phyloP scores from a whole-genome alignment of 2,888 invertebrate genomes.

The Ischnus inquisitorius region DNA sequence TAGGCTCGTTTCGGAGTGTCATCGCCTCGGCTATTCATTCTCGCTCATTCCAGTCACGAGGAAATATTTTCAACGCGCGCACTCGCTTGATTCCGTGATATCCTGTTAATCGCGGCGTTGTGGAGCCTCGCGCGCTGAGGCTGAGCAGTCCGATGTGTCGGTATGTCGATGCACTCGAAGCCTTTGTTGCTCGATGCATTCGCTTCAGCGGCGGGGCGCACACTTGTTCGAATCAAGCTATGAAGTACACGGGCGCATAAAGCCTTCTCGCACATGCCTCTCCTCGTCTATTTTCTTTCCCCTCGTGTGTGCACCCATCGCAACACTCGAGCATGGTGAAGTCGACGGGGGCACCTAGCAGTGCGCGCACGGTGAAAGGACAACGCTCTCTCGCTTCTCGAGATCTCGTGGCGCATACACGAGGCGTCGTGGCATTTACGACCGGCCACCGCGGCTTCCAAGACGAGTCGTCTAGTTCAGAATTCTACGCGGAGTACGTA shows the following conservation, averaged over 20 bases:
- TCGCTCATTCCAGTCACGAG: background rate
- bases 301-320: background rate
- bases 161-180: conserved; percentile 2
- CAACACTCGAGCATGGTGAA: conserved; percentile 38
- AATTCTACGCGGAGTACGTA: background rate
- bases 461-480: no score
- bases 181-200: background rate
- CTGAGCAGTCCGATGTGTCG: no score
- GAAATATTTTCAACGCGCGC: background rate
- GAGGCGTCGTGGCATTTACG: conserved; percentile 57
- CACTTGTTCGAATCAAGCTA: background rate
- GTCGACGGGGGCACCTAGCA: conserved; percentile 13
- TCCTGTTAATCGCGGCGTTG: no score
- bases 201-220: background rate
- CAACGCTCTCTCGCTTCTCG: conserved; percentile 50
- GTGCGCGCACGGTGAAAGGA: conserved; percentile 62
- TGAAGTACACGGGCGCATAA: conserved; percentile 7
- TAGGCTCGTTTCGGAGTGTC: conserved; percentile 15
- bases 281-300: conserved; percentile 4
- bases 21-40: background rate
- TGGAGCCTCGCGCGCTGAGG: no score
- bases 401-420: conserved; percentile 8
- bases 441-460: conserved; percentile 9
- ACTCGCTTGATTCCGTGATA: no score
- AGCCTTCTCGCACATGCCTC: background rate